Base-by-base conservation (phyloP, 2,113 vertebrate species). In the Sphyrna mokarran region DNA sequence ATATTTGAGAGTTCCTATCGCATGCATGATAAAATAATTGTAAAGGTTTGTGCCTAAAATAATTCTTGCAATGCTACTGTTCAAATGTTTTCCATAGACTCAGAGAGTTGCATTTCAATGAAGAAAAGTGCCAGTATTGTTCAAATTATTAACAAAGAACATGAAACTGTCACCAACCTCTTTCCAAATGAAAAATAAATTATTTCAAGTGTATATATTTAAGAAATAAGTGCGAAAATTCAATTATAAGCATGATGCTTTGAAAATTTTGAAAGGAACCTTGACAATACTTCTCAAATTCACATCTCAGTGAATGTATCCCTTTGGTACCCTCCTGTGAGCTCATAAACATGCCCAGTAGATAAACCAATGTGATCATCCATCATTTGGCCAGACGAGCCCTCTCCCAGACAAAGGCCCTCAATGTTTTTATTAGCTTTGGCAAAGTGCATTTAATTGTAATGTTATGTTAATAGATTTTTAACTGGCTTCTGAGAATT, bases 391-490 rank as follows among this genome's bases (percentile, higher is more conserved):
- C 86, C 86, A 58, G 48, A 29, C 23, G 14, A 89, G 40, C 54
- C 11, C 48, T 89, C 48, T 89, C 23, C 58, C 23, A 58, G 86
- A 58, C 48, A 14, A 89, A 11, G 23, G 86, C 23, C 48, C 11
- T 58, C 10, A 89, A 58, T 89, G 40, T 58, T 89, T 89, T 89
- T 29, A 89, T 23, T 29, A 58, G 86, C 86, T 23, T 89, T 23
- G 23, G 29, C 86, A 89, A 89, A 89, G 86, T 89, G 86, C 86
- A 89, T 58, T 89, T 89, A 54, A 89, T 89, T 89, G 43, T 54
- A 89, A 89, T 58, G 23, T 89, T 89, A 89, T 89, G 86, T 58
- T 89, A 54, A 89, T 58, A 58, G 86, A 61, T 89, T 58, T 89
- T 11, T 23, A 89, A 89, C 23, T 10, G 23, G 48, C 86, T 89